phyloP scores from a whole-genome alignment of 2,888 invertebrate genomes.

The Cataglyphis albicans region DNA sequence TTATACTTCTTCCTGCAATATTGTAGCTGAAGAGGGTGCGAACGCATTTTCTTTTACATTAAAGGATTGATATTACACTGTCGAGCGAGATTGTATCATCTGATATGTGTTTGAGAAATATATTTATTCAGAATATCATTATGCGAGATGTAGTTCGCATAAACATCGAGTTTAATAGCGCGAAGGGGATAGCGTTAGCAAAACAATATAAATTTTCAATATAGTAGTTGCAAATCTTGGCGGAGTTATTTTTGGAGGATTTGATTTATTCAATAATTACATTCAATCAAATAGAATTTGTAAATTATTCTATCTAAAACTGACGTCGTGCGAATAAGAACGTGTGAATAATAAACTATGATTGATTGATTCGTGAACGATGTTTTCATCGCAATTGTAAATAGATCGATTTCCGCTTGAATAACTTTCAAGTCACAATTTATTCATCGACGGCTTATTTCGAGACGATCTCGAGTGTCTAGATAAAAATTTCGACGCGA shows the following conservation, averaged over 20 bases:
- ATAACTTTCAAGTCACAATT: constrained; percentile 10
- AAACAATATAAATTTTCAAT: constrained; percentile 44
- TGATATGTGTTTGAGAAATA: constrained; percentile 47
- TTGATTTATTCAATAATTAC: constrained; percentile 63
- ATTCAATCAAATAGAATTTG: constrained; percentile 30
- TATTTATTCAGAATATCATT: constrained; percentile 27
- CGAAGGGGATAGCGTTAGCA: constrained; percentile 6
- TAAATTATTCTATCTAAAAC: constrained; percentile 45
- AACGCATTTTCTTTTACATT: constrained; percentile 34
- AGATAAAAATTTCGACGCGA: not conserved
- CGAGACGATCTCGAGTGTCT: not conserved
- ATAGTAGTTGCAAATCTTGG: constrained; percentile 13
- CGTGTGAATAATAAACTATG: constrained; percentile 57
- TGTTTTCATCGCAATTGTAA: constrained; percentile 34
- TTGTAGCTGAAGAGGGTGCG: not conserved
- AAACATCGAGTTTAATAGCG: constrained; percentile 15
- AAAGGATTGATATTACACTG: constrained; percentile 28
- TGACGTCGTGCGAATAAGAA: constrained; percentile 7
- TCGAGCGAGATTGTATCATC: constrained; percentile 26
- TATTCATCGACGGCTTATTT: constrained; percentile 10
- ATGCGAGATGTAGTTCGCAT: constrained; percentile 30
- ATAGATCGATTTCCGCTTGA: constrained; percentile 36
- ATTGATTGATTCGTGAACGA: constrained; percentile 55
- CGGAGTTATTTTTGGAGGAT: constrained; percentile 30
- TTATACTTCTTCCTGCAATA: not conserved